Conservation (phyloP, 2,113 vertebrate species). For the Syngnathus floridae region DNA sequence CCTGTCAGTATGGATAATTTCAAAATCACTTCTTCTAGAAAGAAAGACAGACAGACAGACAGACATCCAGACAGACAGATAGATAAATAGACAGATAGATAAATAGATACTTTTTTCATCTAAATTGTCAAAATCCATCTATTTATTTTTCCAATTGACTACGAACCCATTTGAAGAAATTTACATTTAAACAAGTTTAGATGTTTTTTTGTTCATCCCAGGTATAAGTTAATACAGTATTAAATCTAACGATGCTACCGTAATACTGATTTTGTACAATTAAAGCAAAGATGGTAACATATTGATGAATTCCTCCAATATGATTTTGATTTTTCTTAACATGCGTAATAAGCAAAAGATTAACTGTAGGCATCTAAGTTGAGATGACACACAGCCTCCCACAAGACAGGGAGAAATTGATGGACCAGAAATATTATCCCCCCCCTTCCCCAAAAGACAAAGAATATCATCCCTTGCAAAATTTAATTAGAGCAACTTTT, state of each 20-base stretch:
- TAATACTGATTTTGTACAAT: background rate
- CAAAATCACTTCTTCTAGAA: background rate
- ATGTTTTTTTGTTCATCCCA: background rate
- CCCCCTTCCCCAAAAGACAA: background rate
- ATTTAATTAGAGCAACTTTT: constrained; percentile 4
- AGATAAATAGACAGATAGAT: background rate
- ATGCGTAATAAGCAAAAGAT: background rate
- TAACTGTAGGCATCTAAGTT: background rate
- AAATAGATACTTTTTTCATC: too few species aligned
- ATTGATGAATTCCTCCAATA: too few species aligned
- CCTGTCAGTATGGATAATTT: background rate
- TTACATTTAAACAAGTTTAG: background rate
- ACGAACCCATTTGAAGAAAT: background rate
- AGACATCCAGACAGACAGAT: background rate
- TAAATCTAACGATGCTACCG: background rate
- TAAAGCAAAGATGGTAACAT: too few species aligned
- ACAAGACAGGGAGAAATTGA: constrained; percentile 3
- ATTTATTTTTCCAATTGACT: too few species aligned
- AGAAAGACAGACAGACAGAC: too few species aligned
- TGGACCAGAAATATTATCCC: constrained; percentile 2
- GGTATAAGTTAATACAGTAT: background rate
- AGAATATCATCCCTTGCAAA: background rate
- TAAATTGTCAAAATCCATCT: too few species aligned
- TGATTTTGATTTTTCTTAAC: background rate
- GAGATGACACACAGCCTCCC: constrained; percentile 34